Base-by-base conservation (phyloP, 2,113 vertebrate genomes). In the Acrocephalus arundinaceus region DNA sequence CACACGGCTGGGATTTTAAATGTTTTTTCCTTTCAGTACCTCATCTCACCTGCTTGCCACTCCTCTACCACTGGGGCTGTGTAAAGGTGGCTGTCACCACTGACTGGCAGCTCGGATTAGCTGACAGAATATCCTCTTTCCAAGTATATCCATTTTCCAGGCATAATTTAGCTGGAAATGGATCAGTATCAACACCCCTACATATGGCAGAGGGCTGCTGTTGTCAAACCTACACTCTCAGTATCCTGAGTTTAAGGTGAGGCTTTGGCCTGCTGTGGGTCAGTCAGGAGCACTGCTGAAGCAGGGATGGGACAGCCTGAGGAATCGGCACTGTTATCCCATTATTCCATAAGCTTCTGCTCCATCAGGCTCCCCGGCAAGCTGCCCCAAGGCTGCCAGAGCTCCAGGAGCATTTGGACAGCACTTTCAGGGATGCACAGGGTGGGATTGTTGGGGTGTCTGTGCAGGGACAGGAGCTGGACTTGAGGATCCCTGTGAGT, bases 251-350 rank as follows among this genome's bases (percentile, higher is more conserved):
- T 28, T 8, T 6, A 13, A 37, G 9, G 31, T 1, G 49, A 72
- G 11, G 52, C 45, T 76, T 67, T 23, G 54, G 45, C 23, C n/a
- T 62, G 41, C 23, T 30, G 19, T 8, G 3, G 35, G 24, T 20
- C 27, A 33, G 33, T 49, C 20, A 48, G 63, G 35, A 85, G 59
- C n/a, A 9, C 18, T 14, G 54, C 76, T 71, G 57, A 31, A 49
- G 20, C 46, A 28, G 31, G 37, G 9, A 62, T 9, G 39, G 43
- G 58, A 45, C 25, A 22, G 72, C 21, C 28, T 5, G 22, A 66
- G 71, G 43, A 24, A 66, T 11, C 1, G 35, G 22, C 63, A 35
- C 4, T 0, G 0, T 21, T 10, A 39, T 10, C 49, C 52, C 72
- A 15, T 7, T 2, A 15, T 3, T 6, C 43, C 61, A 6, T 0